Percentiles rank a stretch among this genome's conserved stretches.
Conservation (phyloP, 2,888 invertebrate species). For the Smittia sp. region DNA sequence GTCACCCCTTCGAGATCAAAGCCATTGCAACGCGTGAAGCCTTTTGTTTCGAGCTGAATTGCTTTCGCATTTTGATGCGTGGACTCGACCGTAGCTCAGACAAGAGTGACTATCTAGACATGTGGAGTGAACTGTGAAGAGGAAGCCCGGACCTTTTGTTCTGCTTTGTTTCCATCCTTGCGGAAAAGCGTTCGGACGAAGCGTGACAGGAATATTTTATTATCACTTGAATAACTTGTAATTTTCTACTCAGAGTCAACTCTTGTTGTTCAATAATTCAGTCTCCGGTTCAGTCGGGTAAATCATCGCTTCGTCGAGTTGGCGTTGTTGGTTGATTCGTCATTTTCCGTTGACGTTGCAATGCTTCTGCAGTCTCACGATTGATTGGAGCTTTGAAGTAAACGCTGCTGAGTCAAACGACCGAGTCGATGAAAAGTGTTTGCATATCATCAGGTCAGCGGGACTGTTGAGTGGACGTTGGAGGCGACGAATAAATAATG, state of each 20-base stretch:
- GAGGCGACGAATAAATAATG: background rate
- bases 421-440: background rate
- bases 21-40: too few species aligned
- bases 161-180: background rate
- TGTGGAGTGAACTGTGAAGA: too few species aligned
- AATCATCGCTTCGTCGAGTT: background rate
- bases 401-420: background rate
- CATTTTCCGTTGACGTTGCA: background rate
- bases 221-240: background rate
- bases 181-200: background rate
- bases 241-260: background rate
- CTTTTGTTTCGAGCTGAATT: too few species aligned
- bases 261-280: too few species aligned
- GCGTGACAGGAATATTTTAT: background rate
- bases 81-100: too few species aligned
- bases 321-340: background rate
- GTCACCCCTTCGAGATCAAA: too few species aligned
- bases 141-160: background rate
- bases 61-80: too few species aligned
- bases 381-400: background rate
- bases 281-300: background rate
- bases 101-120: too few species aligned
- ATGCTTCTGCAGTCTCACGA: background rate
- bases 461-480: background rate
- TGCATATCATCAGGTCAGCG: conserved; percentile 18